Percentiles rank a stretch among this genome's conserved stretches.
Evolutionary conservation across 2,113 vertebrate genomes (phyloP).

Genomic region (Sander lucioperca): DNA sequence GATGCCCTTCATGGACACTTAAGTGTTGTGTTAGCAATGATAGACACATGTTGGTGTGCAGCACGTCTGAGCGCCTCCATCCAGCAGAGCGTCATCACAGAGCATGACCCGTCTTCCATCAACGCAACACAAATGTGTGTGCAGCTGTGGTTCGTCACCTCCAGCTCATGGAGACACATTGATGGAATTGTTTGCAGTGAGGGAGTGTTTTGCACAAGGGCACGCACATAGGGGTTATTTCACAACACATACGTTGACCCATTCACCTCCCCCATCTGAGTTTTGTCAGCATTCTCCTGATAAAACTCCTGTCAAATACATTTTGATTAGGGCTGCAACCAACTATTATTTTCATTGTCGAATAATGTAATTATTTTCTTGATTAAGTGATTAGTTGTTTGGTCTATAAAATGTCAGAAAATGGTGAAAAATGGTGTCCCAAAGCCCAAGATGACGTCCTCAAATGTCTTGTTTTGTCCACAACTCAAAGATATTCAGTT

Average conservation of each 20-base stretch:
- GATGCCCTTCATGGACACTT: slow-evolving; percentile 6
- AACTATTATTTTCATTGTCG: too few relatives aligned
- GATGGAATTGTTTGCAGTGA: neutral
- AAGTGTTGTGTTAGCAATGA: slow-evolving; percentile 6
- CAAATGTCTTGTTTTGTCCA: too few relatives aligned
- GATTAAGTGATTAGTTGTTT: too few relatives aligned
- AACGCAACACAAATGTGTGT: neutral
- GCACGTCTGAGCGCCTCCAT: neutral
- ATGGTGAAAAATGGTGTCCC: too few relatives aligned
- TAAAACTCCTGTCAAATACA: neutral
- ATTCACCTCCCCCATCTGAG: neutral
- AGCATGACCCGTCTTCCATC: neutral
- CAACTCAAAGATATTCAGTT: too few relatives aligned
- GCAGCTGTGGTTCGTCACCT: neutral
- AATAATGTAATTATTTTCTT: too few relatives aligned
- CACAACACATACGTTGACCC: neutral
- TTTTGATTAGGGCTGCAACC: too few relatives aligned
- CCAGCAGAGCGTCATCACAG: neutral
- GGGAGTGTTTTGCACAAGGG: neutral
- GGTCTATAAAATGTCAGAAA: too few relatives aligned
- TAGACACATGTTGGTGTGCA: slow-evolving; percentile 4
- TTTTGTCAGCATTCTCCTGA: neutral
- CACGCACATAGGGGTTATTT: neutral
- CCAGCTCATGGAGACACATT: neutral
- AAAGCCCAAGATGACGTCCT: too few relatives aligned